Percentiles rank a stretch among this genome's conserved stretches.
Conservation (phyloP, 1,140 invertebrate genomes). For the Bombus polaris region DNA sequence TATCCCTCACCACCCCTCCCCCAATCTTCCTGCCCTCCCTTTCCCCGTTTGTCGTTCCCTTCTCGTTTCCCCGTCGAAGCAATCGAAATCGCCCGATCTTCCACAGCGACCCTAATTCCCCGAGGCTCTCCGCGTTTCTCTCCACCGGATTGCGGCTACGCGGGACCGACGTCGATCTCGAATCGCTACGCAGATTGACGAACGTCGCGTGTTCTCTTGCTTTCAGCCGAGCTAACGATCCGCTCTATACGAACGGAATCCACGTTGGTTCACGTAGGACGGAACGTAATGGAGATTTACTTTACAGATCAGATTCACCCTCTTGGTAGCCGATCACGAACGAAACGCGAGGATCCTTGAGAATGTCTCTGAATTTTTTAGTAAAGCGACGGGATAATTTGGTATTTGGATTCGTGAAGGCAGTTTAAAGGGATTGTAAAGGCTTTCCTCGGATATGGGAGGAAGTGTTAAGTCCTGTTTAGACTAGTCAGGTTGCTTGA, state of each 20-base stretch:
- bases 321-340: neutral
- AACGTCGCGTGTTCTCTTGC: conserved; percentile 4
- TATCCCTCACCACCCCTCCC: no score
- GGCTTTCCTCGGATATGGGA: neutral
- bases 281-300: conserved; percentile 16
- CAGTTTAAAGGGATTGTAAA: neutral
- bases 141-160: conserved; percentile 13
- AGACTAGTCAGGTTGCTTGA: no score
- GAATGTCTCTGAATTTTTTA: neutral
- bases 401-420: neutral
- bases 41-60: neutral
- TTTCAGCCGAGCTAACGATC: conserved; percentile 11
- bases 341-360: neutral
- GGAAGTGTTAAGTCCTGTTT: neutral
- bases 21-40: no score
- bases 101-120: conserved; percentile 18
- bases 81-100: conserved; percentile 48
- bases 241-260: neutral
- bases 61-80: neutral
- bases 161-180: conserved; percentile 14
- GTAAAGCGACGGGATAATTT: neutral
- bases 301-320: conserved; percentile 26
- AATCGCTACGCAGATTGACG: conserved; percentile 23
- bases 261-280: neutral
- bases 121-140: neutral